Evolutionary conservation across 35 echinoderm and acorn worm genomes (phyloP), one percentile per base, ranked within the genome.

Genomic region (Eucidaris tribuloides): DNA sequence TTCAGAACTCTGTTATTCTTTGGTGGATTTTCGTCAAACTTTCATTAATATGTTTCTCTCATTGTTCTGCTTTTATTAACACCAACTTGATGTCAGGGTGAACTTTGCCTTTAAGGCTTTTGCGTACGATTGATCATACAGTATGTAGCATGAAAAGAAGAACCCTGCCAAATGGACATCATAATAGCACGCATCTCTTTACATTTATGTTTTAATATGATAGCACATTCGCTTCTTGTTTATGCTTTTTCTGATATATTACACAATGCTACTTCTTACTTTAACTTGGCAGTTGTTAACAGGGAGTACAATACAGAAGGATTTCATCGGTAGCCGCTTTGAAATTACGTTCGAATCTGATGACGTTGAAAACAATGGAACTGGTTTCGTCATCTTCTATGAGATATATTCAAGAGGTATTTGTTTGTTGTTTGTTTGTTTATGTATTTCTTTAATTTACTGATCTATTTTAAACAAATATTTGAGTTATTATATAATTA

Each of bases 241-340:
- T 28, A 9, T 63, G 7, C 36, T 2, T 6, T 20, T 30, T 13
- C 36, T 14, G 9, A 25, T 11, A 25, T 31, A 25, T 63, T 17
- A 31, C 61, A 2, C 29, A 15, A 7, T 64, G 28, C 19, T 6
- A 15, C 61, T 64, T 34, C 17, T 32, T 29, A 3, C 30, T 4
- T 28, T 4, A 20, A 59, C 30, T 20, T 24, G 7, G 7, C 24
- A 74, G 68, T 41, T n/a, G 35, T 33, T 74, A 19, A 74, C 41
- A 74, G 68, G 68, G 22, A 41, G 14, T 38, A 42, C 68, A 19
- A 18, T 74, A 17, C 68, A 33, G 18, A 74, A 74, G 34, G 35
- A 74, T 74, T 74, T 74, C 68, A 38, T 74, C 37, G 68, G 68
- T n/a, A 41, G 33, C 9, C 19, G 38, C 30, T 74, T 74, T n/a